A percentile compares a stretch with the other conserved stretches of the same genome.
These are phyloP conservation scores for Esox masquinongy DNA, from an alignment of 2,797 vertebrate genomes.

Conservation along the genomic window DNA sequence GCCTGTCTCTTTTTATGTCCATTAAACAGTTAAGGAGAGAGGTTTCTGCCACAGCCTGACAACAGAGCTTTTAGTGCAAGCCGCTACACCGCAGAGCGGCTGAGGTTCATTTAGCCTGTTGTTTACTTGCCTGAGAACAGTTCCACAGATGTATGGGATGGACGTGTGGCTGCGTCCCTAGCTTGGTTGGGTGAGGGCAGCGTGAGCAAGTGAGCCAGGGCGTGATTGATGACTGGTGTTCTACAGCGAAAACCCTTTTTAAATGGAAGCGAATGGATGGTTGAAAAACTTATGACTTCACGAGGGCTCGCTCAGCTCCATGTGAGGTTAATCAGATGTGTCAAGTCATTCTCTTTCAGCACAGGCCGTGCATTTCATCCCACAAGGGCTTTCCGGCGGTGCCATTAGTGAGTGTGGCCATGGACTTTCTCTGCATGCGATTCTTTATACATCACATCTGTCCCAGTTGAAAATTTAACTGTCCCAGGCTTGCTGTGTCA, in stretches of 20 bases:
- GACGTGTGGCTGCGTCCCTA: slow-evolving; percentile 21
- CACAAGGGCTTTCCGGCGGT: slow-evolving; percentile 41
- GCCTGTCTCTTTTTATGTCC: slow-evolving; percentile 26
- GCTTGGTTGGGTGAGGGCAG: slow-evolving; percentile 44
- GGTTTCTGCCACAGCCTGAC: slow-evolving; percentile 14
- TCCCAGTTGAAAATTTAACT: neutral
- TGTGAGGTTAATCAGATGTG: slow-evolving; percentile 67
- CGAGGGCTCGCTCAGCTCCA: slow-evolving; percentile 53
- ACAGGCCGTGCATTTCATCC: slow-evolving; percentile 57
- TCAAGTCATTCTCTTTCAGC: slow-evolving; percentile 49
- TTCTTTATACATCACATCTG: slow-evolving; percentile 22
- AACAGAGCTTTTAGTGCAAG: slow-evolving; percentile 32
- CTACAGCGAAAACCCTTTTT: slow-evolving; percentile 49
- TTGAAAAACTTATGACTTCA: slow-evolving; percentile 66
- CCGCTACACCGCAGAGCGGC: slow-evolving; percentile 7
- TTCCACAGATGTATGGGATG: slow-evolving; percentile 29
- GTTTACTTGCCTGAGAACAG: slow-evolving; percentile 30
- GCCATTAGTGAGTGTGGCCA: slow-evolving; percentile 25
- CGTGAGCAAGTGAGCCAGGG: slow-evolving; percentile 17
- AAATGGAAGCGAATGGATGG: slow-evolving; percentile 44
- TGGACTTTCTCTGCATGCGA: slow-evolving; percentile 16
- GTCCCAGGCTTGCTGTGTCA: too few relatives aligned
- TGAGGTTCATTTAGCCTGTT: slow-evolving; percentile 34
- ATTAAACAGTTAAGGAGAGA: slow-evolving; percentile 17
- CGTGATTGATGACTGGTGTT: slow-evolving; percentile 75